phyloP scores from a whole-genome alignment of 2,797 vertebrate genomes.

The Pseudocheirus occidentalis region DNA sequence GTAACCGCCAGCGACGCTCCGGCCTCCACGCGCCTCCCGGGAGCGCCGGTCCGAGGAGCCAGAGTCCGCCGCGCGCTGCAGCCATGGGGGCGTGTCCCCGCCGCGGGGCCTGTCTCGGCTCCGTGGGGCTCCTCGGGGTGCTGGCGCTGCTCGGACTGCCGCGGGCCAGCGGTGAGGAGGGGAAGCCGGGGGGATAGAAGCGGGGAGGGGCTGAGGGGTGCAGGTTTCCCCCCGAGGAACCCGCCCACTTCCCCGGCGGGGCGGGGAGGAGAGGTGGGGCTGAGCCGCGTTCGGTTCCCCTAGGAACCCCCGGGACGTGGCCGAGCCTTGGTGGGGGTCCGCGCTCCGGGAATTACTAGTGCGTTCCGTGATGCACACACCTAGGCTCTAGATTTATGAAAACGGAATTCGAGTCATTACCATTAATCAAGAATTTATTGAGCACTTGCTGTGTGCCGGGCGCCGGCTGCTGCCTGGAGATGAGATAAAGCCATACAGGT shows the following conservation, averaged over 20 bases:
- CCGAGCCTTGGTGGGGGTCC: not conserved
- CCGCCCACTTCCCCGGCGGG: not conserved
- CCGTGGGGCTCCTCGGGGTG: not conserved
- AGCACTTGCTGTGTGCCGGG: no score
- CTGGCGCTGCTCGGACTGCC: not conserved
- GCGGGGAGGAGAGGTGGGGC: no score
- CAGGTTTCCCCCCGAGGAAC: no score
- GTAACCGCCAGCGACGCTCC: not conserved
- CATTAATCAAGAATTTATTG: not conserved
- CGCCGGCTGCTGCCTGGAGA: no score
- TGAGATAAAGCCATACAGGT: no score
- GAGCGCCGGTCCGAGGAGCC: not conserved
- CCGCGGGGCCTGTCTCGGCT: no score
- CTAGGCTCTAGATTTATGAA: no score
- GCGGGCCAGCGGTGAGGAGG: conserved; percentile 8
- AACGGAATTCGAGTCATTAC: fast-evolving
- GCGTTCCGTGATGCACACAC: not conserved
- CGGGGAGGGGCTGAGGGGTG: not conserved
- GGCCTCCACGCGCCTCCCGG: not conserved
- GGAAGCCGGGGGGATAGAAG: not conserved
- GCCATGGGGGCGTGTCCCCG: not conserved
- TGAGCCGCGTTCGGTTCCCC: not conserved
- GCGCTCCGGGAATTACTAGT: fast-evolving
- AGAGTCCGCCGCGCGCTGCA: not conserved
- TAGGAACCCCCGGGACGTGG: not conserved